Conservation (phyloP, 2,797 vertebrate genomes). For the Notoglanidium macrostoma region DNA sequence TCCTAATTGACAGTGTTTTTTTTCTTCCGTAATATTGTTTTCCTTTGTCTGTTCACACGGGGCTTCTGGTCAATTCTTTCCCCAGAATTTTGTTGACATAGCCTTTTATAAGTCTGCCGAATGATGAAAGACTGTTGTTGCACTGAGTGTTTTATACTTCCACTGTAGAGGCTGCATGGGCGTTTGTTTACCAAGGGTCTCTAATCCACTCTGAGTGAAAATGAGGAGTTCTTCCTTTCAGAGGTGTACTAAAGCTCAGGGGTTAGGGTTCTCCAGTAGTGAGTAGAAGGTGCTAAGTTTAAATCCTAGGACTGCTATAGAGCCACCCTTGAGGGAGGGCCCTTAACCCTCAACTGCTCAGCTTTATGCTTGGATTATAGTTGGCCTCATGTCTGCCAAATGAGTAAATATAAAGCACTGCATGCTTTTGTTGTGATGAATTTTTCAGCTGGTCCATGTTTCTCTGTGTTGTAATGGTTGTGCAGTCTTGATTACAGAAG, state of each 20-base stretch:
- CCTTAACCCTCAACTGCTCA: neutral
- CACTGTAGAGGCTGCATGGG: conserved; percentile 29
- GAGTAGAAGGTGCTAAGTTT: conserved; percentile 21
- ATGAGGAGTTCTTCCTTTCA: neutral
- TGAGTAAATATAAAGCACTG: neutral
- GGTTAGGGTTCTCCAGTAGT: conserved; percentile 16
- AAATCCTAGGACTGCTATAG: conserved; percentile 1
- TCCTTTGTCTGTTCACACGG: conserved; percentile 5
- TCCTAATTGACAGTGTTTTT: neutral
- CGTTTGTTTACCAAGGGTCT: conserved; percentile 37
- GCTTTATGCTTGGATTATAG: neutral
- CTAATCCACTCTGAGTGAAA: conserved; percentile 25
- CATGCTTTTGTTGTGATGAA: neutral
- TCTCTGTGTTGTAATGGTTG: neutral
- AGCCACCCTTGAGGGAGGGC: neutral
- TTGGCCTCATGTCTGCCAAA: neutral
- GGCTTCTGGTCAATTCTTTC: conserved; percentile 34
- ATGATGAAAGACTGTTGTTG: conserved; percentile 24
- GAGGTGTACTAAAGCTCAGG: neutral
- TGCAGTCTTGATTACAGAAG: neutral
- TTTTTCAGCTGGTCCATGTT: neutral
- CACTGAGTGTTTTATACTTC: conserved; percentile 7
- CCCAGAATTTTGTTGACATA: conserved; percentile 39
- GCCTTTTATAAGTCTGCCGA: conserved; percentile 31
- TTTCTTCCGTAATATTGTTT: neutral